phyloP scores from a whole-genome alignment of 2,888 invertebrate species.

The Unio pictorum region DNA sequence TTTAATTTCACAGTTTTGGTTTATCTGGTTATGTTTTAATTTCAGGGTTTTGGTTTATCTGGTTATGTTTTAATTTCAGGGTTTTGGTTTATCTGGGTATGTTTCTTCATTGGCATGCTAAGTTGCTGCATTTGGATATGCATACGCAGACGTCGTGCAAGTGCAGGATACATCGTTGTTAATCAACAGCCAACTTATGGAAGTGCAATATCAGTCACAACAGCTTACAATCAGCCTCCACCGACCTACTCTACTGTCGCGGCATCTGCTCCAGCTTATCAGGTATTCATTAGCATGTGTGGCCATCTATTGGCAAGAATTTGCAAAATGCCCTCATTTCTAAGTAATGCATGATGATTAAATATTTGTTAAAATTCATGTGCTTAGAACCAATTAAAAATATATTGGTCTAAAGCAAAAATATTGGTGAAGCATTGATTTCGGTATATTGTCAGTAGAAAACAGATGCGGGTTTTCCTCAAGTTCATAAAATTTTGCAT shows the following conservation, averaged over 20 bases:
- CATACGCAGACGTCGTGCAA: conserved; percentile 29
- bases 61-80: conserved; percentile 19
- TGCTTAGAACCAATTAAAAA: no score
- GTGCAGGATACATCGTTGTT: conserved; percentile 33
- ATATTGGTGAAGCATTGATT: no score
- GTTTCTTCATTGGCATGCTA: conserved; percentile 27
- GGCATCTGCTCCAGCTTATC: conserved; percentile 25
- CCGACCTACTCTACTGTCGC: neutral
- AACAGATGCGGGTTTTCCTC: no score
- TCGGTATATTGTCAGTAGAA: no score
- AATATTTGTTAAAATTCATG: no score
- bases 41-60: conserved; percentile 57
- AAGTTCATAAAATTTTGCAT: no score
- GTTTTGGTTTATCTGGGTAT: no score
- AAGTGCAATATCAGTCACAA: conserved; percentile 18
- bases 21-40: neutral
- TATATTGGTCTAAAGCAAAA: no score
- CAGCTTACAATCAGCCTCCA: neutral
- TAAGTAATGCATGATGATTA: no score
- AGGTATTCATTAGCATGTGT: conserved; percentile 13
- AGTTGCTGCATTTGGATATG: conserved; percentile 40
- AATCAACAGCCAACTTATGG: conserved; percentile 36
- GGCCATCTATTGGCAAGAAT: no score
- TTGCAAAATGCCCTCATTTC: no score
- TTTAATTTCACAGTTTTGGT: no score